These are phyloP conservation scores for Microplitis manilae DNA, from an alignment of 2,888 invertebrate species.

Conservation along the genomic window DNA sequence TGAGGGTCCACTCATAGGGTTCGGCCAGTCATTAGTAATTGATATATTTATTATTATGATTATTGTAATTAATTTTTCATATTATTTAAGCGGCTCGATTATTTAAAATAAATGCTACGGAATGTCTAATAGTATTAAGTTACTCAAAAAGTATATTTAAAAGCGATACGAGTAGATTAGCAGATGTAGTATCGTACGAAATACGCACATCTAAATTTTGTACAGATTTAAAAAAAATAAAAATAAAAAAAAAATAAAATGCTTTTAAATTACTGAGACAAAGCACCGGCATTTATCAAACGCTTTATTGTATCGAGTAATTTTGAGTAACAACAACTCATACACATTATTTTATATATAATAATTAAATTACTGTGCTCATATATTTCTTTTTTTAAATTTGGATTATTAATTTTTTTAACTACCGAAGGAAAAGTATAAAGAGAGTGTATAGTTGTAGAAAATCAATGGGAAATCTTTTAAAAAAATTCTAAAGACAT, in stretches of 20 bases:
- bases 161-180: constrained; percentile 2
- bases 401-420: not conserved
- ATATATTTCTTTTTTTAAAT: not conserved
- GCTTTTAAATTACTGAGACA: constrained; percentile 6
- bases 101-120: constrained; percentile 23
- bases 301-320: constrained; percentile 16
- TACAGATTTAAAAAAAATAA: not conserved
- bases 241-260: not conserved
- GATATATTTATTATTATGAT: not conserved
- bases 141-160: not conserved
- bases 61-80: not conserved
- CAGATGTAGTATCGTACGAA: constrained; percentile 9
- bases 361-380: constrained; percentile 21
- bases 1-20: constrained; percentile 51
- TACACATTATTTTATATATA: constrained; percentile 23
- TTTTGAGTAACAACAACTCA: constrained; percentile 24
- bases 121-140: not conserved
- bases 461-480: constrained; percentile 52
- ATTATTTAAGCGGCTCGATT: constrained; percentile 34
- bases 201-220: constrained; percentile 24
- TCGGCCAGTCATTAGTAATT: constrained; percentile 27
- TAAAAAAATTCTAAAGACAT: constrained; percentile 53
- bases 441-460: constrained; percentile 33
- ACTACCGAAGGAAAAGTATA: constrained; percentile 29
- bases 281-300: constrained; percentile 1